Base-by-base conservation (phyloP, 2,797 vertebrate genomes). In the Cuniculus paca region DNA sequence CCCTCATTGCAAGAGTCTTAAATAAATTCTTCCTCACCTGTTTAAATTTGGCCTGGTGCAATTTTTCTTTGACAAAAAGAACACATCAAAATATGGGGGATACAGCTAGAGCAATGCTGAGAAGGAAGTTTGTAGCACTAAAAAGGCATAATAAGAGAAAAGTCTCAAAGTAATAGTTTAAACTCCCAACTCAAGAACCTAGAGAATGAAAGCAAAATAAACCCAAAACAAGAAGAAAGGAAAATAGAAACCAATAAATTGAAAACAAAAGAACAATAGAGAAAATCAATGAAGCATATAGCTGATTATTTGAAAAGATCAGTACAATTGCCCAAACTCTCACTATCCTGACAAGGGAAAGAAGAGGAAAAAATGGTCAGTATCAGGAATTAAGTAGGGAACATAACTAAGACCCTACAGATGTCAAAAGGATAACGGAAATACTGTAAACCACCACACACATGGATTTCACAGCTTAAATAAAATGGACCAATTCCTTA, bases 1-100 rank as follows among this genome's bases (percentile, higher is more conserved):
- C 19, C 24, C 20, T 36, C 87, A 92, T 28, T 78, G 61, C 45
- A 82, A 17, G 50, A 81, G 39, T 72, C 52, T 92, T 80, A n/a
- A 74, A 77, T 50, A 58, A 83, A 56, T 28, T 70, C 74, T 81
- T 65, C 36, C 63, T 94, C 19, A 24, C 34, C 77, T 75, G 34
- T 39, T 86, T 48, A 90, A 85, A 72, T 48, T 94, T 45, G 77
- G 31, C 50, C 45, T 92, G 81, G 13, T 87, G 6, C 1, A 45
- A 39, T 80, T 91, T 87, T 85, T 56, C 75, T 87, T 90, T 80
- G 58, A 84, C n/a, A 82, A 94, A 92, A 85, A 77, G 13, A 89
- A 70, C 7, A 34, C 45, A 68, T 79, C 60, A 95, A 85, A 61
- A 74, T 56, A 8, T 88, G 45, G 74, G 34, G 72, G 45, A 79